A percentile compares a stretch with the other conserved stretches of the same genome.
Evolutionary conservation across 2,888 invertebrate genomes (phyloP).

Genomic region (Cataglyphis cursor): DNA sequence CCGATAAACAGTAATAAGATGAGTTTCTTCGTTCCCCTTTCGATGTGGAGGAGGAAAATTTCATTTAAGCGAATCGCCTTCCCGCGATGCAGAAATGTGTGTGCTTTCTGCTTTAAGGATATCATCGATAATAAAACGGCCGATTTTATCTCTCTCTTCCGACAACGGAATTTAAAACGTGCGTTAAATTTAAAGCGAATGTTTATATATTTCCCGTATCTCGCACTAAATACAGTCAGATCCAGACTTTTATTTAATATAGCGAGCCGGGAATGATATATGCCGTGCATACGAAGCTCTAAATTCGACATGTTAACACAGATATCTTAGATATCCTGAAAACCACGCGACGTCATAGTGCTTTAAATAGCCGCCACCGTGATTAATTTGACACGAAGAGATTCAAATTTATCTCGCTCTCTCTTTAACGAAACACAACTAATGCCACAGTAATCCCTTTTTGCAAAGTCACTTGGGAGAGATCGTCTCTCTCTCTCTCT

Average conservation of each 20-base stretch:
- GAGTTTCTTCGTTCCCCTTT: not conserved
- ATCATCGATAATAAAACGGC: not conserved
- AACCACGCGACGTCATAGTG: constrained; percentile 3
- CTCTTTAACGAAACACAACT: constrained; percentile 44
- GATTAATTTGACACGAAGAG: constrained; percentile 42
- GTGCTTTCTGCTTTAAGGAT: not conserved
- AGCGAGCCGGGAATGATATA: constrained; percentile 25
- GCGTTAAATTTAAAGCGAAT: constrained; percentile 6
- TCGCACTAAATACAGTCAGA: constrained; percentile 26
- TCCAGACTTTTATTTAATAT: constrained; percentile 27
- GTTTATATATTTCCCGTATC: not conserved
- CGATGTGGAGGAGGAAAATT: not conserved
- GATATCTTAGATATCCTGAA: constrained; percentile 6
- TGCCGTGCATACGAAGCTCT: constrained; percentile 7
- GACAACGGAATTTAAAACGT: not conserved
- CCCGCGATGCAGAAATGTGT: not conserved
- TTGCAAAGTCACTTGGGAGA: constrained; percentile 13
- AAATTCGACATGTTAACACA: constrained; percentile 18
- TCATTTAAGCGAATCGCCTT: constrained; percentile 1
- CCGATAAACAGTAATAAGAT: constrained; percentile 32
- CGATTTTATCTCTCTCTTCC: constrained; percentile 13
- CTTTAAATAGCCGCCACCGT: constrained; percentile 31
- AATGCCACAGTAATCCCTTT: constrained; percentile 38
- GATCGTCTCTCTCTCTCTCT: not conserved
- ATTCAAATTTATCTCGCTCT: constrained; percentile 22